Evolutionary conservation across 2,113 vertebrate genomes (phyloP).

Genomic region (Stegostoma tigrinum): DNA sequence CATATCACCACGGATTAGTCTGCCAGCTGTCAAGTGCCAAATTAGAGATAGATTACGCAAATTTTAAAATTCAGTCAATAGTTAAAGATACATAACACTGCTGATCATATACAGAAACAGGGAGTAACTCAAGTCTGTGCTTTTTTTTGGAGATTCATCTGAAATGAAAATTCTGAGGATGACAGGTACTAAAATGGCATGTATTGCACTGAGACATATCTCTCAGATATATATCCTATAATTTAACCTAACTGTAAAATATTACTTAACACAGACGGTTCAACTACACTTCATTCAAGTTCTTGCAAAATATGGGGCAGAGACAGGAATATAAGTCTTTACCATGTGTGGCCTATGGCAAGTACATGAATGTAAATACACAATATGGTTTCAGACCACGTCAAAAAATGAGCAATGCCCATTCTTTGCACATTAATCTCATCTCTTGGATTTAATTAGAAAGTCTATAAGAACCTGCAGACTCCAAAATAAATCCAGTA

Average conservation of each 20-base stretch:
- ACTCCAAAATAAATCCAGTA: neutral
- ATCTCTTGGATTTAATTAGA: constrained; percentile 16
- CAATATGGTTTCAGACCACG: neutral
- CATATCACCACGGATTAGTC: neutral
- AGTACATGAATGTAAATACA: neutral
- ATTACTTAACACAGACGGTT: neutral
- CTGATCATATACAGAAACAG: neutral
- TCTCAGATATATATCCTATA: neutral
- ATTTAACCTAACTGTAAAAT: neutral
- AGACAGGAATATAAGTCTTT: neutral
- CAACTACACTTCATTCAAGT: neutral
- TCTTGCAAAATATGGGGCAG: neutral
- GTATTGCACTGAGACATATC: neutral
- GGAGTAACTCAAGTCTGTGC: neutral
- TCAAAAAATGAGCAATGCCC: neutral
- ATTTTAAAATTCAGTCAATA: neutral
- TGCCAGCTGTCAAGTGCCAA: neutral
- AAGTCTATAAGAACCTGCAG: constrained; percentile 20
- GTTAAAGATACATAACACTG: neutral
- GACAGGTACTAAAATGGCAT: neutral
- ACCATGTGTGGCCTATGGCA: neutral
- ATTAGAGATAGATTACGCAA: neutral
- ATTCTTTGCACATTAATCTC: neutral
- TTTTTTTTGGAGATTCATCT: neutral
- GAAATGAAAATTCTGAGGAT: neutral